Evolutionary conservation across 2,113 vertebrate genomes (phyloP).

Genomic region (Chelonoidis abingdonii): DNA sequence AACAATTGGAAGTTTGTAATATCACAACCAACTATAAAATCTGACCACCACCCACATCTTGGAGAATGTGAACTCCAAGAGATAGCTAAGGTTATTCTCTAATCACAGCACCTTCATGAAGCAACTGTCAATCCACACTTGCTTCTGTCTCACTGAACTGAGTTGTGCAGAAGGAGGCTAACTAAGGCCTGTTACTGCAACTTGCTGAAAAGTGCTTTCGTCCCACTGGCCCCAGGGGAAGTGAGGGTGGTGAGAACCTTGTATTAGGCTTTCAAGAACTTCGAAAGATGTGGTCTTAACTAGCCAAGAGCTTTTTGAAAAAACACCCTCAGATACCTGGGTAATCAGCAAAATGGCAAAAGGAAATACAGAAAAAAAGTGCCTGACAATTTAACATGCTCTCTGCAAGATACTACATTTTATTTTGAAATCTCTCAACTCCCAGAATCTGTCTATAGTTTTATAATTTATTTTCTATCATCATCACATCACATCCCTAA

Average conservation of each 20-base stretch:
- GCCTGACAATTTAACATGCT: accelerated
- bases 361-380: not conserved
- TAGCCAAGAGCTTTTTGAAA: not conserved
- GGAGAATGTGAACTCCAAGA: not conserved
- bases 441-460: not conserved
- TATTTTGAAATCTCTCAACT: not conserved
- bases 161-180: not conserved
- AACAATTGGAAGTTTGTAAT: not conserved
- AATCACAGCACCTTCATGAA: not conserved
- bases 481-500: not conserved
- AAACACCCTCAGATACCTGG: not conserved
- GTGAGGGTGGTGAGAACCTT: not conserved
- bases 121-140: not conserved
- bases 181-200: not conserved
- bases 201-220: not conserved
- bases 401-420: not conserved
- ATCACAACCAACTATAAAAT: not conserved
- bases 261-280: not conserved
- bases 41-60: not conserved
- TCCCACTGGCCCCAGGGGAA: not conserved
- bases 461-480: not conserved
- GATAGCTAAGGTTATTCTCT: not conserved
- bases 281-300: not conserved
- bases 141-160: not conserved
- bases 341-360: not conserved